Evolutionary conservation across 1,140 invertebrate species (phyloP).

Genomic region (Pseudomyrmex dendroicus): DNA sequence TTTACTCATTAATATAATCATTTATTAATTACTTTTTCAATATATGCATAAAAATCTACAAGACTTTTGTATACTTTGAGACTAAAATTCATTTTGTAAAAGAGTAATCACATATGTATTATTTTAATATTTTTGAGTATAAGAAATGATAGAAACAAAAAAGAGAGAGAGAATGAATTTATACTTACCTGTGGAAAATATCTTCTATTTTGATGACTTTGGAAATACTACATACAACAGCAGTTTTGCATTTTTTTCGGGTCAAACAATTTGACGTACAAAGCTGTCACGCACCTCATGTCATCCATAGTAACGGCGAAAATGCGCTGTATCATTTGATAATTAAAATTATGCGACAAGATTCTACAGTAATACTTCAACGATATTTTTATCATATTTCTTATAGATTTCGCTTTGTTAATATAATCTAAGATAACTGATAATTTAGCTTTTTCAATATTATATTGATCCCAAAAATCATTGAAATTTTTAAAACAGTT

Average conservation of each 20-base stretch:
- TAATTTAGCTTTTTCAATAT: too few species aligned
- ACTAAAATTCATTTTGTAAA: slow-evolving; percentile 84
- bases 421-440: too few species aligned
- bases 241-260: slow-evolving; percentile 86
- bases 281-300: slow-evolving; percentile 88
- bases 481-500: too few species aligned
- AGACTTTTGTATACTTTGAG: slow-evolving; percentile 84
- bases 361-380: too few species aligned
- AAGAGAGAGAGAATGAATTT: slow-evolving; percentile 87
- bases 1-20: too few species aligned
- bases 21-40: too few species aligned
- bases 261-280: slow-evolving; percentile 90
- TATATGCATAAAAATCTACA: slow-evolving; percentile 78
- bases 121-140: slow-evolving; percentile 20
- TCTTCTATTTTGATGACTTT: slow-evolving; percentile 89
- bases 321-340: slow-evolving; percentile 89
- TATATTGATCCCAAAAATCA: too few species aligned
- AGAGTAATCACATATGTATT: slow-evolving; percentile 80
- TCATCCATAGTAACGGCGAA: slow-evolving; percentile 87
- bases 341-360: too few species aligned
- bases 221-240: slow-evolving; percentile 90
- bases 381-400: too few species aligned
- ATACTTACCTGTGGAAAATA: slow-evolving; percentile 89
- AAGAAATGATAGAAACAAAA: slow-evolving; percentile 73
- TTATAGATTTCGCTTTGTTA: too few species aligned